These are phyloP conservation scores for Lipophrys pholis DNA, from an alignment of 2,113 vertebrate genomes.

Conservation along the genomic window DNA sequence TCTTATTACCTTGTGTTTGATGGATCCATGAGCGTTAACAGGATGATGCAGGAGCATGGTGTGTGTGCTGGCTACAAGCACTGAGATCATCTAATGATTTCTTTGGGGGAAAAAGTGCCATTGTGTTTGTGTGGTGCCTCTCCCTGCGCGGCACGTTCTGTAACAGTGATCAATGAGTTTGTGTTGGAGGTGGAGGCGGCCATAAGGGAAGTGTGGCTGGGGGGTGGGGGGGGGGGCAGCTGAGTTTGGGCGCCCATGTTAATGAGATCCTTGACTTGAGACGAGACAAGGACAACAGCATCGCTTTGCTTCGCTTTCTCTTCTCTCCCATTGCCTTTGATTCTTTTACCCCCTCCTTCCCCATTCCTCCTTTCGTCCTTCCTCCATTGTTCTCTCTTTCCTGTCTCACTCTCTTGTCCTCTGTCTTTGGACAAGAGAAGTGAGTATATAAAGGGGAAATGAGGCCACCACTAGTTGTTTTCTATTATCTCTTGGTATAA, in stretches of 20 bases:
- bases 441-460: slow-evolving; percentile 40
- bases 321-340: slow-evolving; percentile 40
- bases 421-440: slow-evolving; percentile 44
- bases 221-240: slow-evolving; percentile 14
- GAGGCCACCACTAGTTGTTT: slow-evolving; percentile 28
- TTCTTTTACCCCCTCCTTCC: slow-evolving; percentile 20
- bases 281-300: slow-evolving; percentile 78
- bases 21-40: too few relatives aligned
- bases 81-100: slow-evolving; percentile 6
- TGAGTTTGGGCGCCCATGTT: slow-evolving; percentile 78
- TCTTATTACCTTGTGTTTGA: background rate
- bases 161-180: slow-evolving; percentile 68
- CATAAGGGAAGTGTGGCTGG: slow-evolving; percentile 30
- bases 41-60: too few relatives aligned
- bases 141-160: slow-evolving; percentile 20
- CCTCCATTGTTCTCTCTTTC: slow-evolving; percentile 56
- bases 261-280: slow-evolving; percentile 83
- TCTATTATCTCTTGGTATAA: slow-evolving; percentile 30
- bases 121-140: slow-evolving; percentile 27
- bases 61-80: too few relatives aligned
- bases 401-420: slow-evolving; percentile 44
- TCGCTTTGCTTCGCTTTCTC: slow-evolving; percentile 33
- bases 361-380: slow-evolving; percentile 31
- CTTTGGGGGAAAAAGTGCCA: background rate
- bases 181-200: slow-evolving; percentile 40